Percentiles rank a stretch among this genome's conserved stretches.
Conservation (phyloP, 35 echinoderm and acorn worm species). For the Lytechinus pictus region DNA sequence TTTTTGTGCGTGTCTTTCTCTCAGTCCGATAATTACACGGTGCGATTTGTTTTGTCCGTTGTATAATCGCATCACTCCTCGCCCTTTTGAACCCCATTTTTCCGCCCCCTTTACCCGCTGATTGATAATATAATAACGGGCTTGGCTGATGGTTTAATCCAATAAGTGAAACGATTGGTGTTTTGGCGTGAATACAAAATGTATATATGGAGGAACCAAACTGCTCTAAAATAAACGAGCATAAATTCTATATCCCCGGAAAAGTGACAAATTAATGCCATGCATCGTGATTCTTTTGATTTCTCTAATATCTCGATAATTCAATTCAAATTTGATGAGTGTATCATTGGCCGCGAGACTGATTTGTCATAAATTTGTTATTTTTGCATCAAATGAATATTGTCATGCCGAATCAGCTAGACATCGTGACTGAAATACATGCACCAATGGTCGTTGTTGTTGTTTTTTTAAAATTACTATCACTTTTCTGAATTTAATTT, state of each 20-base stretch:
- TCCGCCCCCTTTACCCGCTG: background rate
- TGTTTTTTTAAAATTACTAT: no score
- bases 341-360: no score
- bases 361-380: no score
- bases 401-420: no score
- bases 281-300: background rate
- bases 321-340: no score
- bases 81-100: background rate
- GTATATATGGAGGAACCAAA: no score
- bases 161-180: background rate
- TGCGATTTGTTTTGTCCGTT: background rate
- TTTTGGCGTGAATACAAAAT: background rate
- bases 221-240: no score
- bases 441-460: no score
- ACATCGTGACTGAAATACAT: no score
- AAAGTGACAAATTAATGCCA: background rate
- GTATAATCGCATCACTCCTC: background rate
- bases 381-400: no score
- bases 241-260: background rate
- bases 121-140: background rate
- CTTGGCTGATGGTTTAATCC: slow-evolving; percentile 1
- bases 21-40: background rate
- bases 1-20: background rate
- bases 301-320: no score
- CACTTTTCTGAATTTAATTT: no score